These are phyloP conservation scores for Cottoperca gobio DNA, from an alignment of 2,797 vertebrate species.

Conservation along the genomic window DNA sequence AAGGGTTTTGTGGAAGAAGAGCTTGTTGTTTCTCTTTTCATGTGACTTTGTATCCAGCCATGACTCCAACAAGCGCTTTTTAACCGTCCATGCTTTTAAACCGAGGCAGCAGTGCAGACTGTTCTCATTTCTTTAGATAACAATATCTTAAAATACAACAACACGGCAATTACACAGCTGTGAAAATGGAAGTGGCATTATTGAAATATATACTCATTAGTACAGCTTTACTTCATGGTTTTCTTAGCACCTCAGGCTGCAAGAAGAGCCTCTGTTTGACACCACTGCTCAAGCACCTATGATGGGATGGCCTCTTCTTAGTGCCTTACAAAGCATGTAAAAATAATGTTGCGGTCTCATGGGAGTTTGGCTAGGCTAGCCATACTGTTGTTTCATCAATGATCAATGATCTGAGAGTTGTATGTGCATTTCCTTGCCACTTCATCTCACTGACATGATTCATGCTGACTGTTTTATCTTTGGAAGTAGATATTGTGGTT, in stretches of 20 bases:
- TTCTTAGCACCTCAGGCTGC: conserved; percentile 41
- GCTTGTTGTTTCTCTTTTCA: conserved; percentile 34
- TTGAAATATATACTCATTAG: not conserved
- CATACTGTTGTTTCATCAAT: not conserved
- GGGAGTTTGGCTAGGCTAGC: not conserved
- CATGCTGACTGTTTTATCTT: conserved; percentile 22
- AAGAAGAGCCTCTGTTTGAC: conserved; percentile 16
- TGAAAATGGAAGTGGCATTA: conserved; percentile 31
- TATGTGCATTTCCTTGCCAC: conserved; percentile 1
- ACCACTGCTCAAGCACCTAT: conserved; percentile 27
- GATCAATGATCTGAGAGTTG: not conserved
- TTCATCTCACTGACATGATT: conserved; percentile 19
- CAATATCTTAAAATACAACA: not conserved
- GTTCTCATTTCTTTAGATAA: not conserved
- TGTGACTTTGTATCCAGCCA: conserved; percentile 52
- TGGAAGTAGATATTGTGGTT: conserved; percentile 29
- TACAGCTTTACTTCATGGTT: conserved; percentile 18
- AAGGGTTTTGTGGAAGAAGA: conserved; percentile 34
- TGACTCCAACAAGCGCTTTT: conserved; percentile 40
- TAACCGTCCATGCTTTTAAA: not conserved
- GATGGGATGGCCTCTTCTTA: conserved; percentile 20
- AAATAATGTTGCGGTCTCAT: not conserved
- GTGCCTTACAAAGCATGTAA: not conserved
- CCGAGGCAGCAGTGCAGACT: not conserved
- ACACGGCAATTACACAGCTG: conserved; percentile 20